phyloP scores from a whole-genome alignment of 92 coral and sea anemone genomes.

The Siderastrea siderea region DNA sequence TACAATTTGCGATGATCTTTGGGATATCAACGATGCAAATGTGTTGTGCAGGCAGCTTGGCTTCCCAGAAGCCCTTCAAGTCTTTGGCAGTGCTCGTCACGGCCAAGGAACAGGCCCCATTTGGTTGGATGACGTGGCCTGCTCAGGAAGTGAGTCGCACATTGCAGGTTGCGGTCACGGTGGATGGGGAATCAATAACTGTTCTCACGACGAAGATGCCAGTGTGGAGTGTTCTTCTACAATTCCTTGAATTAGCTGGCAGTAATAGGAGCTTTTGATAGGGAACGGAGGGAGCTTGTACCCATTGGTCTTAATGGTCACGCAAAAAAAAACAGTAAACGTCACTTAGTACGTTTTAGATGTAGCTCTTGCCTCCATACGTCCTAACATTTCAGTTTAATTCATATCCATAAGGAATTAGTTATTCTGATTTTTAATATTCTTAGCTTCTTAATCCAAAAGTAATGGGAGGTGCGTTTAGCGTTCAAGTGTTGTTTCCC shows the following conservation, averaged over 20 bases:
- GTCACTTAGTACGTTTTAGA: too few relatives aligned
- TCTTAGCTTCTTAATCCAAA: too few relatives aligned
- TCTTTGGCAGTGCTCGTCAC: background rate
- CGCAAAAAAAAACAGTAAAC: too few relatives aligned
- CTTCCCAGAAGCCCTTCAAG: constrained; percentile 3
- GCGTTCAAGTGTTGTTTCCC: too few relatives aligned
- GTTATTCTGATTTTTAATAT: too few relatives aligned
- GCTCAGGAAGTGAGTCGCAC: background rate
- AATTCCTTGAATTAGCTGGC: constrained; percentile 2
- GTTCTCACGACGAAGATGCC: background rate
- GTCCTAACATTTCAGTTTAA: too few relatives aligned
- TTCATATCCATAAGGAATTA: too few relatives aligned
- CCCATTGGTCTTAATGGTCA: too few relatives aligned
- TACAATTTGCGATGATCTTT: constrained; percentile 7
- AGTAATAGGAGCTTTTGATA: too few relatives aligned
- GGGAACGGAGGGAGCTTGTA: too few relatives aligned
- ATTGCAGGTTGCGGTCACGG: background rate
- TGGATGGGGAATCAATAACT: background rate
- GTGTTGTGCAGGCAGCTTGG: constrained; percentile 23
- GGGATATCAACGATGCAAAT: background rate
- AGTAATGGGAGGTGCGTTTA: too few relatives aligned
- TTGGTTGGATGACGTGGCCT: constrained; percentile 14
- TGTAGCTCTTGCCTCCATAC: too few relatives aligned
- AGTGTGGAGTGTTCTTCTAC: constrained; percentile 14
- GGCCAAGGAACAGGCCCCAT: background rate